These are phyloP conservation scores for Amiota communis DNA, from an alignment of 2,888 invertebrate species.

Conservation along the genomic window DNA sequence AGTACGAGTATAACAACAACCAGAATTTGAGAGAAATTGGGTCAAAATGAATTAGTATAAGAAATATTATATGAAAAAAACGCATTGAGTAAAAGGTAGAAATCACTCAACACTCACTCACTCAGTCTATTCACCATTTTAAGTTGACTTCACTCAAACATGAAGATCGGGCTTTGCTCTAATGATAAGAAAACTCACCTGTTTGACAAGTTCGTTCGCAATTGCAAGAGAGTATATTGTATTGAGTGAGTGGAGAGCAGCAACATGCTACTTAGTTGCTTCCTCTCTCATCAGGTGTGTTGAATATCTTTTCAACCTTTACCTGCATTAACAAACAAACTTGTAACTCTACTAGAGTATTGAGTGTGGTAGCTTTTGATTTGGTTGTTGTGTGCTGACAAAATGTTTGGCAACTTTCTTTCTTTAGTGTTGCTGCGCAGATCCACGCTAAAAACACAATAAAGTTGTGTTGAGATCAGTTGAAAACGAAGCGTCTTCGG, in stretches of 20 bases:
- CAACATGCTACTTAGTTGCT: background rate
- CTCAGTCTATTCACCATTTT: background rate
- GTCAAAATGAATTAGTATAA: background rate
- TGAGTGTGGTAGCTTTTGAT: slow-evolving; percentile 9
- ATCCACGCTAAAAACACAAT: background rate
- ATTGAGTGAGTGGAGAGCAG: no score
- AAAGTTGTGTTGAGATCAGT: slow-evolving; percentile 43
- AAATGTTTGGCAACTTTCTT: slow-evolving; percentile 37
- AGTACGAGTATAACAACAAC: no score
- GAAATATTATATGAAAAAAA: background rate
- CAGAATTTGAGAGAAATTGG: slow-evolving; percentile 7
- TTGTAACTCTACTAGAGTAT: background rate
- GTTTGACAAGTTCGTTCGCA: background rate
- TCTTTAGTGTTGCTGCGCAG: background rate
- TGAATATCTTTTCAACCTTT: slow-evolving; percentile 37
- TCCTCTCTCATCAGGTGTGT: slow-evolving; percentile 38
- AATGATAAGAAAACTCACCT: slow-evolving; percentile 7
- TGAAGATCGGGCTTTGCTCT: slow-evolving; percentile 25
- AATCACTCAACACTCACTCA: slow-evolving; percentile 8
- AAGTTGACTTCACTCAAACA: slow-evolving; percentile 19
- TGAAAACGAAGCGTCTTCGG: slow-evolving; percentile 49
- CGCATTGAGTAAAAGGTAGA: slow-evolving; percentile 1
- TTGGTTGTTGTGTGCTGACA: background rate
- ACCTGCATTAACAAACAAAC: slow-evolving; percentile 56
- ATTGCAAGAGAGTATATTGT: background rate